phyloP scores from a whole-genome alignment of 2,797 vertebrate genomes.

The Diceros bicornis region DNA sequence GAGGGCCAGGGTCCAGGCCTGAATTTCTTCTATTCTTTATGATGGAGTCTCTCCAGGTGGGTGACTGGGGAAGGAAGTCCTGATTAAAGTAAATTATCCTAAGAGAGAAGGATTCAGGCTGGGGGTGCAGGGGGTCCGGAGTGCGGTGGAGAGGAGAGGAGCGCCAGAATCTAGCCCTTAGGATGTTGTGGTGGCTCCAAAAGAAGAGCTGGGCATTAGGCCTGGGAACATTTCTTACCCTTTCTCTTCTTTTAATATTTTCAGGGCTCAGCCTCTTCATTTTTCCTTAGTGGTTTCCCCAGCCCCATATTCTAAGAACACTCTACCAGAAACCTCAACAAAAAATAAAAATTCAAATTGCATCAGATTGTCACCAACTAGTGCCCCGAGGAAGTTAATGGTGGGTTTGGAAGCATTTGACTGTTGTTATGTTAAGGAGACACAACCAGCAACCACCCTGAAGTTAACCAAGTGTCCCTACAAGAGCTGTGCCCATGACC shows the following conservation, averaged over 20 bases:
- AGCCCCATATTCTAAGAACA: neutral
- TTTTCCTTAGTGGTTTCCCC: neutral
- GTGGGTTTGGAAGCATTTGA: no score
- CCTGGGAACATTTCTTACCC: neutral
- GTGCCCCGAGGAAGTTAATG: no score
- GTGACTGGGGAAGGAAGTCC: neutral
- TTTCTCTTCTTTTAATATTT: neutral
- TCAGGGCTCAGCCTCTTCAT: neutral
- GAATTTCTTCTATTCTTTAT: neutral
- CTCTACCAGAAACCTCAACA: neutral
- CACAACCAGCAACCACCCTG: no score
- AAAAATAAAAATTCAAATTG: neutral
- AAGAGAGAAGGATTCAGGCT: no score
- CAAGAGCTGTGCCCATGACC: no score
- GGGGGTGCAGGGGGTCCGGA: no score
- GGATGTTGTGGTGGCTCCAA: neutral
- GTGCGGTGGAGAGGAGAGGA: neutral
- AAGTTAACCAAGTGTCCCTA: no score
- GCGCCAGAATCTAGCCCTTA: accelerated
- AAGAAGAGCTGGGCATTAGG: neutral
- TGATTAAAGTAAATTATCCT: neutral
- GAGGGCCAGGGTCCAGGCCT: neutral
- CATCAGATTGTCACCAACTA: neutral
- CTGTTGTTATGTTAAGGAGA: no score
- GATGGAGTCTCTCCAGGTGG: neutral